These are phyloP conservation scores for Pseudochirops cupreus DNA, from an alignment of 2,797 vertebrate genomes.

Conservation along the genomic window DNA sequence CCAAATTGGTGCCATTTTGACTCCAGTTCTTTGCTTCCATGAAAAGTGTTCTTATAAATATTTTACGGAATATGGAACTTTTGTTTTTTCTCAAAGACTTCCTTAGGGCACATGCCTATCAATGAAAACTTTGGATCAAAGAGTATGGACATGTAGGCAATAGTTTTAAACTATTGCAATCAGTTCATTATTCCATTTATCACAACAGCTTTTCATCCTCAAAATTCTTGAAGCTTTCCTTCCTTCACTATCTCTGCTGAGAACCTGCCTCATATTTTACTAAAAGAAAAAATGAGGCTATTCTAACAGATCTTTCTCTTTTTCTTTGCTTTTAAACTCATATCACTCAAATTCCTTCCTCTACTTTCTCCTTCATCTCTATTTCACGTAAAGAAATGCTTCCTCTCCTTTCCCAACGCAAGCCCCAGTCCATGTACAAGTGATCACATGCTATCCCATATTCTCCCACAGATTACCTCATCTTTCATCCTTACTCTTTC, in stretches of 20 bases:
- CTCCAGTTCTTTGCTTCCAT: not conserved
- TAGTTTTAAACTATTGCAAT: not conserved
- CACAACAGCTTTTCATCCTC: not conserved
- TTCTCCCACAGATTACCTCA: not conserved
- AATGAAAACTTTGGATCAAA: not conserved
- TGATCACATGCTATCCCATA: not conserved
- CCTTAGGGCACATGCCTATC: not conserved
- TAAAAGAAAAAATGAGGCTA: not conserved
- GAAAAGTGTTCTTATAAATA: not conserved
- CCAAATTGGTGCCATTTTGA: not conserved
- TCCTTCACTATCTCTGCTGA: not conserved
- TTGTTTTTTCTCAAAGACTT: not conserved
- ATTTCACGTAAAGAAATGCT: not conserved
- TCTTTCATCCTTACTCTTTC: not conserved
- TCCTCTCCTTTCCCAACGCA: not conserved
- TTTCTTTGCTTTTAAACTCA: not conserved
- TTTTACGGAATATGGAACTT: not conserved
- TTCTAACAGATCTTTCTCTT: not conserved
- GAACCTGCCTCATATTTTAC: not conserved
- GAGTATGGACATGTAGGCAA: not conserved
- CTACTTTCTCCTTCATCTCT: not conserved
- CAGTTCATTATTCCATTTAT: not conserved
- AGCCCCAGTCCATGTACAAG: not conserved
- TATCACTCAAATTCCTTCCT: not conserved
- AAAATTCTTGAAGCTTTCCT: not conserved